phyloP scores from a whole-genome alignment of 23 tunicate genomes.

The Oikopleura dioica region DNA sequence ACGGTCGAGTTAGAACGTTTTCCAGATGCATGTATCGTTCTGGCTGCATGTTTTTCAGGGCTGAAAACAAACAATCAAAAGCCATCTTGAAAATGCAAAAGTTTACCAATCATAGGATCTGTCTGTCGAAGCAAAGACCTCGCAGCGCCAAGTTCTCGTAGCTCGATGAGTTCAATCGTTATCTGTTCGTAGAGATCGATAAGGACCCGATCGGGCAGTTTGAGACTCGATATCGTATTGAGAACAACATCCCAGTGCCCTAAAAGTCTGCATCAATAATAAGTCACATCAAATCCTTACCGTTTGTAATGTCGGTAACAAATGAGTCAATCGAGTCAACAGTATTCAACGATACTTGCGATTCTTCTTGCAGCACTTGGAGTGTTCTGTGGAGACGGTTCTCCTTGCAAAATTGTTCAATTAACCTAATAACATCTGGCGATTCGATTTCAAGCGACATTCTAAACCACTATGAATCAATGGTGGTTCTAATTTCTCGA shows the following conservation, averaged over 20 bases:
- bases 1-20: conserved; percentile 53
- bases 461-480: too few species aligned
- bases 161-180: conserved; percentile 55
- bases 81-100: conserved; percentile 20
- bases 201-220: conserved; percentile 59
- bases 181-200: conserved; percentile 87
- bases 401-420: conserved; percentile 70
- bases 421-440: conserved; percentile 62
- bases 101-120: conserved; percentile 85
- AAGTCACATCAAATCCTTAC: conserved; percentile 12
- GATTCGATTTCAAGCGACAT: conserved; percentile 88
- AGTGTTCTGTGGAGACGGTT: conserved; percentile 26
- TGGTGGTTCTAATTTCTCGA: too few species aligned
- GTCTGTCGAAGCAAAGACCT: conserved; percentile 76
- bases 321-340: conserved; percentile 80
- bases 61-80: not conserved
- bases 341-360: conserved; percentile 51
- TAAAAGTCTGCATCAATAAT: not conserved
- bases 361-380: conserved; percentile 33
- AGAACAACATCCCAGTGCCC: not conserved
- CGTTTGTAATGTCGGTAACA: conserved; percentile 53
- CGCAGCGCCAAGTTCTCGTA: conserved; percentile 82
- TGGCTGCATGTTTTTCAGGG: not conserved
- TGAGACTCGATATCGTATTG: conserved; percentile 57
- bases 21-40: conserved; percentile 80